A percentile compares a stretch with the other conserved stretches of the same genome.
These are phyloP conservation scores for Mylabris sibirica DNA, from an alignment of 2,888 invertebrate genomes.

Conservation along the genomic window DNA sequence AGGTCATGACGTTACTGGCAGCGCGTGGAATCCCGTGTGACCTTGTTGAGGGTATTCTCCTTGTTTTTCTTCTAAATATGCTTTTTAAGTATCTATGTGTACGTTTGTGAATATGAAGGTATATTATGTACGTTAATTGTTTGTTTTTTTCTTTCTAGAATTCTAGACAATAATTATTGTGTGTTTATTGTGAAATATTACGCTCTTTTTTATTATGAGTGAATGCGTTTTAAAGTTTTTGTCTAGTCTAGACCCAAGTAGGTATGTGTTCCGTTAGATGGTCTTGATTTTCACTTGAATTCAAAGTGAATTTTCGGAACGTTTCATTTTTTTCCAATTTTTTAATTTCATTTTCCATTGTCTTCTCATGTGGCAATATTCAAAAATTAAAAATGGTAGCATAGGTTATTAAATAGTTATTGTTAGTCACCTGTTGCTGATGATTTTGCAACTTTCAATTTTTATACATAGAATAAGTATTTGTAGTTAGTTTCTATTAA, in stretches of 20 bases:
- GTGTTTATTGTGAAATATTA: background rate
- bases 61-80: conserved; percentile 5
- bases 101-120: background rate
- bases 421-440: background rate
- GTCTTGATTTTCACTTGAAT: conserved; percentile 1
- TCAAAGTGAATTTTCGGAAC: background rate
- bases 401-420: background rate
- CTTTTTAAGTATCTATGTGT: background rate
- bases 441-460: background rate
- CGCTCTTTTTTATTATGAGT: background rate
- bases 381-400: background rate
- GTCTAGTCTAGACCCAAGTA: background rate
- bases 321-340: background rate
- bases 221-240: background rate
- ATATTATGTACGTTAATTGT: background rate
- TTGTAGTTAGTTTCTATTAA: background rate
- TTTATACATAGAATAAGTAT: background rate
- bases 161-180: too few relatives aligned
- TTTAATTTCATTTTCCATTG: background rate
- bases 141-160: too few relatives aligned
- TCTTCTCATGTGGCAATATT: background rate
- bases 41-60: conserved; percentile 21
- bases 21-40: conserved; percentile 24
- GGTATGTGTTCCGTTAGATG: background rate
- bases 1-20: conserved; percentile 25